A percentile compares a stretch with the other conserved stretches of the same genome.
Conservation (phyloP, 2,888 invertebrate genomes). For the Dryocosmus kuriphilus region DNA sequence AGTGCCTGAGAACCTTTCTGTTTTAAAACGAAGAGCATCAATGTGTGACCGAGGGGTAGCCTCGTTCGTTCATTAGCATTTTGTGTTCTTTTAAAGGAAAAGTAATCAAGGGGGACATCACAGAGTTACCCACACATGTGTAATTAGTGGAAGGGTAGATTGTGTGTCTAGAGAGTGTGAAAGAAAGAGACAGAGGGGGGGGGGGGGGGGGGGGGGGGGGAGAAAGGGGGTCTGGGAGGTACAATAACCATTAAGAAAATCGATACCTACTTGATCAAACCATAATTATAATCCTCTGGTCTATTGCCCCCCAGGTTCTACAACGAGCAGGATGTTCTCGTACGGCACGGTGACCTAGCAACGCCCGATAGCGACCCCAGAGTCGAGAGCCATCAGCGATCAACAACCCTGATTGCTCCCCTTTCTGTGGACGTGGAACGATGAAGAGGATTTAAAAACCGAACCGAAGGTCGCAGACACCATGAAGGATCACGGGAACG, state of each 20-base stretch:
- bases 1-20: conserved; percentile 24
- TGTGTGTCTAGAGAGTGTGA: conserved; percentile 18
- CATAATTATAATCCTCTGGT: conserved; percentile 19
- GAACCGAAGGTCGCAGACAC: not conserved
- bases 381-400: conserved; percentile 13
- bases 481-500: conserved; percentile 71
- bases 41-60: conserved; percentile 26
- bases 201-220: conserved; percentile 16
- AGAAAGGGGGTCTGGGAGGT: conserved; percentile 23
- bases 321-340: conserved; percentile 35
- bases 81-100: conserved; percentile 34
- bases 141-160: conserved; percentile 15
- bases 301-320: conserved; percentile 22
- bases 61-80: conserved; percentile 33
- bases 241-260: conserved; percentile 42
- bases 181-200: conserved; percentile 35
- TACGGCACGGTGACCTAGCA: conserved; percentile 47
- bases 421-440: not conserved
- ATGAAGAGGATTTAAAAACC: conserved; percentile 19
- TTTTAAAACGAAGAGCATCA: conserved; percentile 26
- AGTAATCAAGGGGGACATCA: conserved; percentile 20
- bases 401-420: not conserved
- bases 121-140: conserved; percentile 18
- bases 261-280: conserved; percentile 18
- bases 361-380: conserved; percentile 14